These are phyloP conservation scores for Phalacrocorax brasilianus DNA, from an alignment of 2,113 vertebrate genomes.

Conservation along the genomic window DNA sequence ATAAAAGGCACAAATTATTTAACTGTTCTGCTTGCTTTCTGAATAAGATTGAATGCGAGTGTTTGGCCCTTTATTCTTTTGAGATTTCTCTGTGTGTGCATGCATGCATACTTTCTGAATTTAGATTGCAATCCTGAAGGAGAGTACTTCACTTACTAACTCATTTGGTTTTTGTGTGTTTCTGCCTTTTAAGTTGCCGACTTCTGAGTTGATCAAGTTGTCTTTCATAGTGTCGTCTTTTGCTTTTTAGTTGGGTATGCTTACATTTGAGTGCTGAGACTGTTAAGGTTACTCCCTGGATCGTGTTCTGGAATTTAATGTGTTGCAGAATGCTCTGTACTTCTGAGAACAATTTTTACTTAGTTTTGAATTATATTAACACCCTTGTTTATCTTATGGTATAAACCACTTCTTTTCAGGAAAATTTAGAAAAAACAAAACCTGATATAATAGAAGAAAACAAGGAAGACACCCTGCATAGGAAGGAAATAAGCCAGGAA, in stretches of 20 bases:
- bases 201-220: background rate
- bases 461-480: slow-evolving; percentile 35
- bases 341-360: background rate
- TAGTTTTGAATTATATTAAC: background rate
- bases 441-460: slow-evolving; percentile 9
- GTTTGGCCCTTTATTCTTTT: background rate
- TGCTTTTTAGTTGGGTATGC: background rate
- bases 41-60: background rate
- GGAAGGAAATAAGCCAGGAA: slow-evolving; percentile 81
- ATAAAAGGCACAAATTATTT: background rate
- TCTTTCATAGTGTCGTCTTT: background rate
- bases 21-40: background rate
- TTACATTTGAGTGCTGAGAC: background rate
- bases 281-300: background rate
- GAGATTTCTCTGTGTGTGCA: rapidly evolving
- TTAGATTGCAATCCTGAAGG: background rate
- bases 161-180: background rate
- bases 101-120: background rate
- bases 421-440: slow-evolving; percentile 76
- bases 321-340: background rate
- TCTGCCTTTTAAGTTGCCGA: background rate
- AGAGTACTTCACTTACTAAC: background rate
- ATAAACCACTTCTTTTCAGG: slow-evolving; percentile 69
- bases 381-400: background rate
- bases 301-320: background rate